phyloP scores from a whole-genome alignment of 2,888 invertebrate species.

The Spodoptera picta region DNA sequence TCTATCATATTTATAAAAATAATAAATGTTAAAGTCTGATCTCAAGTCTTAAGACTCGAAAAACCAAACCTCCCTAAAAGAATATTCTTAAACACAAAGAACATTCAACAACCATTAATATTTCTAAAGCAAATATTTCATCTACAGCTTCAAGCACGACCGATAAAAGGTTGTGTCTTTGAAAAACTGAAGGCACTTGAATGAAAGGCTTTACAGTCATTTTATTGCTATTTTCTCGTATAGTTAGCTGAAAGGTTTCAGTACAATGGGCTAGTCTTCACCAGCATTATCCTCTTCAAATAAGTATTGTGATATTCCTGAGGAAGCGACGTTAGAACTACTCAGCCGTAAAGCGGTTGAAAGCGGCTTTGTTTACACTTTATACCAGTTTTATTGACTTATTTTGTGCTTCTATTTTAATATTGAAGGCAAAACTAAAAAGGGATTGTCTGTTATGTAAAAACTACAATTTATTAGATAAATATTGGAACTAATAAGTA shows the following conservation, averaged over 20 bases:
- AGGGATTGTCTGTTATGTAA: too few relatives aligned
- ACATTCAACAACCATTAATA: constrained; percentile 1
- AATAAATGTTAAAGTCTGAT: too few relatives aligned
- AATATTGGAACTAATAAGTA: too few relatives aligned
- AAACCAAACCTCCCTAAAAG: background rate
- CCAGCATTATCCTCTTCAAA: constrained; percentile 56
- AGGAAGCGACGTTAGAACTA: constrained; percentile 34
- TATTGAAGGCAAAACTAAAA: constrained; percentile 19
- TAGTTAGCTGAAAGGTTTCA: constrained; percentile 58
- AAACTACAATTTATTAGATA: too few relatives aligned
- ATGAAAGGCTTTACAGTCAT: constrained; percentile 26
- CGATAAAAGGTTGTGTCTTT: constrained; percentile 19
- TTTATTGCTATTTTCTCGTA: constrained; percentile 50
- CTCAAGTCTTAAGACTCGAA: background rate
- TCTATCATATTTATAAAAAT: too few relatives aligned
- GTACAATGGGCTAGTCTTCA: constrained; percentile 44
- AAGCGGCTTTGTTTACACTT: constrained; percentile 46
- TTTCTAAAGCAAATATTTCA: constrained; percentile 14
- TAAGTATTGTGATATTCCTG: constrained; percentile 52
- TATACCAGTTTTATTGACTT: constrained; percentile 32
- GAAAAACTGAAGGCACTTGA: constrained; percentile 31
- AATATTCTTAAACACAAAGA: constrained; percentile 8
- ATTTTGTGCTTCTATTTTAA: constrained; percentile 23
- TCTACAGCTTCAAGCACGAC: constrained; percentile 10
- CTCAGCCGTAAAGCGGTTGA: constrained; percentile 33